Evolutionary conservation across 2,888 invertebrate species (phyloP), one percentile per base, ranked within the genome.

Genomic region (Heterodera filipjevi): DNA sequence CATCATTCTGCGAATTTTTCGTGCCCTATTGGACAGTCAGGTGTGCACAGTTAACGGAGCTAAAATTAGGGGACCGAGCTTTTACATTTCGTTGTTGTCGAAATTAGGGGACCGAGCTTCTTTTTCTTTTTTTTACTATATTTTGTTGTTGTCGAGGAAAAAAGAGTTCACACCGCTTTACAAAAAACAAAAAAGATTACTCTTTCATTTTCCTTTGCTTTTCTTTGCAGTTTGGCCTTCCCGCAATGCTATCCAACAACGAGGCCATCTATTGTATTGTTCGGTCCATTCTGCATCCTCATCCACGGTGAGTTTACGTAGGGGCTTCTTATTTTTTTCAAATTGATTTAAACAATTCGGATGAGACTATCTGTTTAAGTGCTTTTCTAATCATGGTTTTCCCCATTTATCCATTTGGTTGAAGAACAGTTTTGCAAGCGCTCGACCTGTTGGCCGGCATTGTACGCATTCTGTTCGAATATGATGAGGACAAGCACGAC

Each of bases 11-110:
- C 95, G 96, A 94, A 99, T 98, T 90, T 93, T 99, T 92, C 92
- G 98, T 79, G 98, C 98, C 86, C 97, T 99, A 89, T 99, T 99
- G 98, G 99, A 99, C 91, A 98, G 99, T 90, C 98, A 98, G 92
- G 64, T 71, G 2, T 6, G 27, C 5, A 8, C n/a, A 8, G 5
- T 27, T 27, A 59, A n/a, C 8, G 5, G 8, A 27, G 10, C 0
- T 5, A 5, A n/a, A 59, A 59, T 10, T 59, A 8, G n/a, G 10
- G 22, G n/a, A n/a, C n/a, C n/a, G n/a, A n/a, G n/a, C n/a, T n/a
- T n/a, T n/a, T n/a, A n/a, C n/a, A n/a, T n/a, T n/a, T n/a, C n/a
- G n/a, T n/a, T n/a, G n/a, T n/a, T n/a, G n/a, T n/a, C n/a, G n/a
- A n/a, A n/a, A n/a, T n/a, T n/a, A n/a, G n/a, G n/a, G n/a, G n/a